Evolutionary conservation across 2,113 vertebrate species (phyloP), one percentile per base, ranked within the genome.

Genomic region (Aegithalos caudatus): DNA sequence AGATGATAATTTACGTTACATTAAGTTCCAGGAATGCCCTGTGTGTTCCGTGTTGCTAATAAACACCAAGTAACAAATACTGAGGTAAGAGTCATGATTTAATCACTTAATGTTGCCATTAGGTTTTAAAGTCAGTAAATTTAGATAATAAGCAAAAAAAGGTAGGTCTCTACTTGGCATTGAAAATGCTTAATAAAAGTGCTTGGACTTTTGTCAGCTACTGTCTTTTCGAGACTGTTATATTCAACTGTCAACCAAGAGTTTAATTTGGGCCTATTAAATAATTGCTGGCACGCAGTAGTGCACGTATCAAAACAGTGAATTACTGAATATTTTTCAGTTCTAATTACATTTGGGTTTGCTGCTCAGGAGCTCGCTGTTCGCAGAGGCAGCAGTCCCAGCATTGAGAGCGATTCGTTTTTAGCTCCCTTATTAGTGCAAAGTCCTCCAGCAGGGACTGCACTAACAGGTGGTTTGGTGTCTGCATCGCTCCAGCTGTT

Each of bases 21-120:
- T 87, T 87, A 61, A 58, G 89, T 95, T 94, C 70, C 93, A 91
- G 87, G 84, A 96, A 94, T 28, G 57, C 87, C 87, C 87, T 51
- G 62, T 80, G 65, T 94, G 74, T 82, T 95, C 93, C 19, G 22
- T 70, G 78, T 88, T 94, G 87, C 74, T 95, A 95, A 94, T 94
- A 94, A 96, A 71, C 53, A 31, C 86, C 91, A 89, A 96, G 78
- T 91, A 96, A 87, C 83, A 94, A 95, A 93, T 92, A 76, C 1
- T 89, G 94, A 97, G 77, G 73, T 79, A 82, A 73, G 35, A 96
- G 84, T 92, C 38, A 29, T 29, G 58, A 60, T 95, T 95, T 96
- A 96, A 96, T 97, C 94, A 77, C 74, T 73, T 94, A 94, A 91
- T 95, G 90, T 90, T 92, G 71, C 84, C 87, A 77, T 91, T 95